Percentiles rank a stretch among this genome's conserved stretches.
Evolutionary conservation across 2,113 vertebrate species (phyloP).

Genomic region (Dipodomys stephensi): DNA sequence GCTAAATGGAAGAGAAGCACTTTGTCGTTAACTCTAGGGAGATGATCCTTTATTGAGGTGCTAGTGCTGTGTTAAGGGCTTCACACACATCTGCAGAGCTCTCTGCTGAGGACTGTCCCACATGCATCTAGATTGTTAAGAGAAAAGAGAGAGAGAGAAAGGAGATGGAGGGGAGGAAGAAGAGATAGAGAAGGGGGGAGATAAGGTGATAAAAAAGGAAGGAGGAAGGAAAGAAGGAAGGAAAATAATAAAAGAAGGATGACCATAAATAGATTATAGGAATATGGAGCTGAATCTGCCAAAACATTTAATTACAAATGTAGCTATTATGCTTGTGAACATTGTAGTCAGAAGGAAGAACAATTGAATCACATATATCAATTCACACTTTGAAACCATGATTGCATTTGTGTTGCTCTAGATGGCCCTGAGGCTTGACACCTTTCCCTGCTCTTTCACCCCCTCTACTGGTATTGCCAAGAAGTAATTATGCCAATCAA

Average conservation of each 20-base stretch:
- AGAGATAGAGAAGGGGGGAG: neutral
- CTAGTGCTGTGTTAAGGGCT: neutral
- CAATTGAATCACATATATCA: neutral
- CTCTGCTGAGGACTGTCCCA: neutral
- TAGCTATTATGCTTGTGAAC: neutral
- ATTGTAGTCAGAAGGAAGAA: neutral
- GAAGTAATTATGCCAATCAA: constrained; percentile 26
- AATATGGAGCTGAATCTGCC: neutral
- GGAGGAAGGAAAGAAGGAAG: neutral
- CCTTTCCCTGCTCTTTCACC: constrained; percentile 69
- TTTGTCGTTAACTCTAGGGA: neutral
- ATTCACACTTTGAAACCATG: neutral
- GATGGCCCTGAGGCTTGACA: neutral
- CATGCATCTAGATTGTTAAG: neutral
- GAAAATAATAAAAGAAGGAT: neutral
- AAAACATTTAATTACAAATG: constrained; percentile 12
- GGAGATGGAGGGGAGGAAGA: too few relatives aligned
- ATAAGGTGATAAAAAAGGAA: neutral
- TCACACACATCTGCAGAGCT: neutral
- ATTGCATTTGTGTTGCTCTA: neutral
- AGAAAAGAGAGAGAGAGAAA: neutral
- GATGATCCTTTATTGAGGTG: neutral
- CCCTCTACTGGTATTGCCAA: constrained; percentile 76
- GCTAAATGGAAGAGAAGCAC: neutral
- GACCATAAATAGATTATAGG: neutral